Evolutionary conservation across 2,888 invertebrate species (phyloP), one percentile per base, ranked within the genome.

Genomic region (Cabera pusaria): DNA sequence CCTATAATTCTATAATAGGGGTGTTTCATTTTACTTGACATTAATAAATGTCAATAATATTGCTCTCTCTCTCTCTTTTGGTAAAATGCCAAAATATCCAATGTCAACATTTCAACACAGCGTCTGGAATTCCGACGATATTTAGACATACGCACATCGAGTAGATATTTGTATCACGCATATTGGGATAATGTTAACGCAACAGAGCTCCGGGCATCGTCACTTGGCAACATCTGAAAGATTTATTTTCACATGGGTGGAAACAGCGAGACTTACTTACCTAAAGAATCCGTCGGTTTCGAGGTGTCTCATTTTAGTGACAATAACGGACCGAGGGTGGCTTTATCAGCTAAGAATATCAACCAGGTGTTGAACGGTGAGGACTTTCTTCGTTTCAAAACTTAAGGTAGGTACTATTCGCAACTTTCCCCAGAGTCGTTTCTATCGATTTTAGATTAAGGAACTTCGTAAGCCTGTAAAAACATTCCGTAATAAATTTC

Each of bases 361-460:
- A 72, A 70, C 79, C 86, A 86, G 86, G 86, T 86, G 86, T 77
- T 69, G 72, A 73, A 49, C 67, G 70, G 72, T 77, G 74, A 77
- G 79, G 78, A 80, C 74, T 83, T 81, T 73, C 80, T 78, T 73
- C 73, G 72, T 76, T 73, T 78, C 62, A 66, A 41, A 82, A 84
- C 82, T 81, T 75, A 76, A 72, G 77, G 78, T 79, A 72, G 77
- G 78, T 79, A 81, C 79, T 76, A 82, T 81, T 85, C 78, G 67
- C 73, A 83, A 87, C 72, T 86, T 84, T 76, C 72, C 74, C 76
- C 72, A 63, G 67, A 80, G 75, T 72, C 79, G 77, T 79, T 81
- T 59, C 73, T 71, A 87, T 87, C 84, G 87, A 87, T 87, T 87
- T 86, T 75, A 87, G 87, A 87, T 87, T 87, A 87, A 78, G 84